These are phyloP conservation scores for Pediacus dermestoides DNA, from an alignment of 2,888 invertebrate species.

Conservation along the genomic window DNA sequence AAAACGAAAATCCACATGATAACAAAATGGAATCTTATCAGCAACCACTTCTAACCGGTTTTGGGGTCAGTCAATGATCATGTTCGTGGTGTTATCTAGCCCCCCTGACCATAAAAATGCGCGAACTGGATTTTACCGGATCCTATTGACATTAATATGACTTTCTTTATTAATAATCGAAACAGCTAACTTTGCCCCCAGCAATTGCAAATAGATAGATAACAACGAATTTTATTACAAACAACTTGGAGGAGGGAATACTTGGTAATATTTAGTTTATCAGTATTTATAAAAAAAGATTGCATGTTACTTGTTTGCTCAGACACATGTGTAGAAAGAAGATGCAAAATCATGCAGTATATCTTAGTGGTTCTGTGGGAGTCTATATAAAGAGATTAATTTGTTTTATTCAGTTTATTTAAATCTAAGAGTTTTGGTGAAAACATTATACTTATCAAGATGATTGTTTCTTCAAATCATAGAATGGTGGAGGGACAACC, in stretches of 20 bases:
- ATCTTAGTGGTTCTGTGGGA: slow-evolving; percentile 2
- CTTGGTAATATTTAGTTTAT: too few relatives aligned
- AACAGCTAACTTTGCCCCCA: slow-evolving; percentile 41
- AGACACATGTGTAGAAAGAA: slow-evolving; percentile 1
- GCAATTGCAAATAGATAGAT: slow-evolving; percentile 24
- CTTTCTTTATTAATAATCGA: slow-evolving; percentile 35
- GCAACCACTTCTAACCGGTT: slow-evolving; percentile 40
- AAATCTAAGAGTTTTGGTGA: neutral
- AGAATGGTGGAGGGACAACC: slow-evolving; percentile 46
- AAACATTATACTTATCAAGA: slow-evolving; percentile 4
- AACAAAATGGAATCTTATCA: slow-evolving; percentile 23
- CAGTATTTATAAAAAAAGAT: too few relatives aligned
- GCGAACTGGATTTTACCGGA: slow-evolving; percentile 57
- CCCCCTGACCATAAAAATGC: slow-evolving; percentile 60
- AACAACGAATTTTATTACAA: slow-evolving; percentile 7
- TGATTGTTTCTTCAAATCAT: slow-evolving; percentile 41
- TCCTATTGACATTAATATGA: slow-evolving; percentile 44
- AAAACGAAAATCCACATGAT: too few relatives aligned
- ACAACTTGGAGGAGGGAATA: too few relatives aligned
- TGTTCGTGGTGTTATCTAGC: slow-evolving; percentile 46
- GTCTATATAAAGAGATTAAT: slow-evolving; percentile 7
- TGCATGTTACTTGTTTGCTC: too few relatives aligned
- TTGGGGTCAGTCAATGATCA: slow-evolving; percentile 40
- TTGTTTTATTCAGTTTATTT: slow-evolving; percentile 13
- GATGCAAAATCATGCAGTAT: neutral